A percentile compares a stretch with the other conserved stretches of the same genome.
These are phyloP conservation scores for Philaenus spumarius DNA, from an alignment of 1,140 invertebrate species.

Conservation along the genomic window DNA sequence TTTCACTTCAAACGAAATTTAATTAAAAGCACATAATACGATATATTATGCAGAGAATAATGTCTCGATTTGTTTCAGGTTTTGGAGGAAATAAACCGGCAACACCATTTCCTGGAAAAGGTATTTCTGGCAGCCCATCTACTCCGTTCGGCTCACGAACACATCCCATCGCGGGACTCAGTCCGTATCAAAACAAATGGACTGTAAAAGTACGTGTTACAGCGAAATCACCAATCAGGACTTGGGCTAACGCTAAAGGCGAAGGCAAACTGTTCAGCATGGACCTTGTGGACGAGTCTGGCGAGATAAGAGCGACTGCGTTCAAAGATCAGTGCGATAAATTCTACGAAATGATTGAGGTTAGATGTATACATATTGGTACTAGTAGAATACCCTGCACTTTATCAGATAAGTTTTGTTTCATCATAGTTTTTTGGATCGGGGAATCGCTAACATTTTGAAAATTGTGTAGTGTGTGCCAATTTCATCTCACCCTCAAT, in stretches of 20 bases:
- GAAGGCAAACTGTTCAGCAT: conserved; percentile 93
- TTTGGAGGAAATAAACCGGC: conserved; percentile 15
- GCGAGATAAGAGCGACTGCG: conserved; percentile 88
- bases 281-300: conserved; percentile 87
- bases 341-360: conserved; percentile 84
- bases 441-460: background rate
- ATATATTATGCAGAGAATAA: no score
- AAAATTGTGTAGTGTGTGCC: no score
- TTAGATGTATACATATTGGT: no score
- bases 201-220: conserved; percentile 86
- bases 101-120: conserved; percentile 17
- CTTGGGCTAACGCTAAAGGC: conserved; percentile 85
- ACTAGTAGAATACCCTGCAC: no score
- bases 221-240: conserved; percentile 71
- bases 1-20: no score
- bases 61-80: no score
- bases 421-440: no score
- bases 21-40: no score
- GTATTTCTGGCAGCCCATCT: conserved; percentile 14
- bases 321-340: conserved; percentile 89
- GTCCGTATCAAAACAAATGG: conserved; percentile 92
- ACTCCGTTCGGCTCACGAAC: conserved; percentile 16
- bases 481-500: no score
- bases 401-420: no score
- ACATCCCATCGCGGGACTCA: conserved; percentile 68